Conservation (phyloP, 2,888 invertebrate species). For the Ernsta delagoae region DNA sequence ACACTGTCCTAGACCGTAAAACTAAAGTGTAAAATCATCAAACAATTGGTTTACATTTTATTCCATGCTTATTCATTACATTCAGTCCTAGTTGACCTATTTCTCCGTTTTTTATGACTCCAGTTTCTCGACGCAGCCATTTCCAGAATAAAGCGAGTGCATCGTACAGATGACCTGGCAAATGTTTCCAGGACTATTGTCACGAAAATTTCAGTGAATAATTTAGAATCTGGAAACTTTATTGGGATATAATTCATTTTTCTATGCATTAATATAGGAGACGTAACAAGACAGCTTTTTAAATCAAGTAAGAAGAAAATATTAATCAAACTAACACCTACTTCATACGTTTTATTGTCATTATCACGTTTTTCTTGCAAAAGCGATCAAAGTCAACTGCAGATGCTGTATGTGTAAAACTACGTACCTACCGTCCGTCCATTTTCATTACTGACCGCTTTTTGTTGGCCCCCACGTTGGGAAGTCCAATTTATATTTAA, state of each 20-base stretch:
- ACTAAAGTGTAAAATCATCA: background rate
- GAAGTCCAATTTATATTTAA: slow-evolving; percentile 63
- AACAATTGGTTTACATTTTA: slow-evolving; percentile 12
- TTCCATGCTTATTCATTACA: slow-evolving; percentile 24
- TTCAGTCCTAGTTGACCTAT: slow-evolving; percentile 17
- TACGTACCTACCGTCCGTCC: slow-evolving; percentile 55
- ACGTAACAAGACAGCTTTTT: background rate
- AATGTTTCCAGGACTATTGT: slow-evolving; percentile 25
- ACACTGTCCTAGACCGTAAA: background rate
- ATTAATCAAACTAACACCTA: background rate
- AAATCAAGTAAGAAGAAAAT: background rate
- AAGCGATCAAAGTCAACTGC: slow-evolving; percentile 24
- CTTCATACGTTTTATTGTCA: background rate
- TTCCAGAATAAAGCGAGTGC: no score
- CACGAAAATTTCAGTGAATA: slow-evolving; percentile 15
- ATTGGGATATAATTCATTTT: no score
- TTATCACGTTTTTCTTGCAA: background rate
- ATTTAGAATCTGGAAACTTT: background rate
- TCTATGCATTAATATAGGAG: no score
- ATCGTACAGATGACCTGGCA: background rate
- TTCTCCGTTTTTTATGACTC: slow-evolving; percentile 17
- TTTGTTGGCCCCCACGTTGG: slow-evolving; percentile 56
- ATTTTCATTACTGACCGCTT: slow-evolving; percentile 73
- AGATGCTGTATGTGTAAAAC: slow-evolving; percentile 41
- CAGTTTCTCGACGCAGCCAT: background rate